phyloP scores from a whole-genome alignment of 2,797 vertebrate species.

The Rhabdophis nuchalis region DNA sequence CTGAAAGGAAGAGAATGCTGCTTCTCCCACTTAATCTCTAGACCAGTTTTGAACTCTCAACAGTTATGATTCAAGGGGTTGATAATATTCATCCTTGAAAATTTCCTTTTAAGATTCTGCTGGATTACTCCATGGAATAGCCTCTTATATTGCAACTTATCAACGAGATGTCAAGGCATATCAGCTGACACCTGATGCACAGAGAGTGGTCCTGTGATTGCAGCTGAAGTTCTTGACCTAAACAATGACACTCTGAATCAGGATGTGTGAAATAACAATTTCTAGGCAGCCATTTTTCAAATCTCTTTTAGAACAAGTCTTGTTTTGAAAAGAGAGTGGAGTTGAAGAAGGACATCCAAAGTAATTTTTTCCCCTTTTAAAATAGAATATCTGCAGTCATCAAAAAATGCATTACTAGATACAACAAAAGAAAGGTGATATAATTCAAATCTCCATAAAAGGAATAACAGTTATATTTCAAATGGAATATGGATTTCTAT shows the following conservation, averaged over 20 bases:
- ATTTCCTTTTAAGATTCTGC: constrained; percentile 42
- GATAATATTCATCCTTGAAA: not conserved
- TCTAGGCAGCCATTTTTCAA: constrained; percentile 39
- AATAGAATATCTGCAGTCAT: not conserved
- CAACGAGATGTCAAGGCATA: constrained; percentile 51
- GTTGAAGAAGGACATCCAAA: not conserved
- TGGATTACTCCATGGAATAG: constrained; percentile 54
- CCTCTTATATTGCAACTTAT: constrained; percentile 52
- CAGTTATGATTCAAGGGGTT: constrained; percentile 39
- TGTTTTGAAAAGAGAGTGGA: not conserved
- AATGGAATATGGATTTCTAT: not conserved
- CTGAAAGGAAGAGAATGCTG: not conserved
- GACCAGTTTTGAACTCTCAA: constrained; percentile 8
- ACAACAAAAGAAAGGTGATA: not conserved
- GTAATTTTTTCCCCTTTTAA: not conserved
- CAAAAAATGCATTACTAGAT: not conserved
- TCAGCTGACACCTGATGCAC: constrained; percentile 44
- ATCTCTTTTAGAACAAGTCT: constrained; percentile 16
- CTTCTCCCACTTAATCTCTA: not conserved
- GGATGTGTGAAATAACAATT: not conserved
- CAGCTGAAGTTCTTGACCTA: constrained; percentile 54
- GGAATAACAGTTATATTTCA: not conserved
- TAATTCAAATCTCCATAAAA: not conserved
- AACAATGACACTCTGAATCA: constrained; percentile 19
- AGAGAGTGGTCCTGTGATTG: constrained; percentile 25